These are phyloP conservation scores for Zeuzera pyrina DNA, from an alignment of 2,888 invertebrate genomes.

Conservation along the genomic window DNA sequence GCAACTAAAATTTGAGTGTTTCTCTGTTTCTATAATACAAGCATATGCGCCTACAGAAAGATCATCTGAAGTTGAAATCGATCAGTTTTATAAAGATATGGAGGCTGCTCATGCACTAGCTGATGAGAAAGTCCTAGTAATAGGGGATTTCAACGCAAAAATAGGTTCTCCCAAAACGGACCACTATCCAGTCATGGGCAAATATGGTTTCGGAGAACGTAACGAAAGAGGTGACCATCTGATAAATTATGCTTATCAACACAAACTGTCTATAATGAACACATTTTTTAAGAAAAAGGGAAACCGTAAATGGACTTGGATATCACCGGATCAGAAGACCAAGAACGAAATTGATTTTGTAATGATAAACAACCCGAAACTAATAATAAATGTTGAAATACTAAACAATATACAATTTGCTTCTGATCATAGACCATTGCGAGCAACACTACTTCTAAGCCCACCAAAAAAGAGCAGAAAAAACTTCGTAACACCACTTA, in stretches of 20 bases:
- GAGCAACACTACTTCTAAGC: too few relatives aligned
- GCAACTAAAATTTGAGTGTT: background rate
- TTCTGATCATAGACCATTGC: too few relatives aligned
- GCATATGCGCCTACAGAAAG: slow-evolving; percentile 5
- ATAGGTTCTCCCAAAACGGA: slow-evolving; percentile 1
- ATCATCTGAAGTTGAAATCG: background rate
- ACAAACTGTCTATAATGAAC: slow-evolving; percentile 2
- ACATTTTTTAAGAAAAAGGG: slow-evolving; percentile 2
- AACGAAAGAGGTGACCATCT: too few relatives aligned
- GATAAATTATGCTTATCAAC: slow-evolving; percentile 1
- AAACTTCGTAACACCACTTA: too few relatives aligned
- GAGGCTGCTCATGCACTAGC: background rate
- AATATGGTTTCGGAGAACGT: slow-evolving; percentile 1
- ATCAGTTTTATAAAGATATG: slow-evolving; percentile 1
- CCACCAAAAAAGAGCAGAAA: too few relatives aligned
- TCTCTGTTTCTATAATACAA: slow-evolving; percentile 1
- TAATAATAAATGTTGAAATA: too few relatives aligned
- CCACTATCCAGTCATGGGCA: slow-evolving; percentile 1
- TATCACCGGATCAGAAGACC: background rate
- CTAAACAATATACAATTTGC: too few relatives aligned
- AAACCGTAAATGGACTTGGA: slow-evolving; percentile 3
- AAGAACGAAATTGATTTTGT: slow-evolving; percentile 6
- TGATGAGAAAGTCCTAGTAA: background rate
- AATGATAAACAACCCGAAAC: too few relatives aligned
- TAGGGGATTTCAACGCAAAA: slow-evolving; percentile 6